phyloP scores from a whole-genome alignment of 2,888 invertebrate genomes.

The Desoria tigrina region DNA sequence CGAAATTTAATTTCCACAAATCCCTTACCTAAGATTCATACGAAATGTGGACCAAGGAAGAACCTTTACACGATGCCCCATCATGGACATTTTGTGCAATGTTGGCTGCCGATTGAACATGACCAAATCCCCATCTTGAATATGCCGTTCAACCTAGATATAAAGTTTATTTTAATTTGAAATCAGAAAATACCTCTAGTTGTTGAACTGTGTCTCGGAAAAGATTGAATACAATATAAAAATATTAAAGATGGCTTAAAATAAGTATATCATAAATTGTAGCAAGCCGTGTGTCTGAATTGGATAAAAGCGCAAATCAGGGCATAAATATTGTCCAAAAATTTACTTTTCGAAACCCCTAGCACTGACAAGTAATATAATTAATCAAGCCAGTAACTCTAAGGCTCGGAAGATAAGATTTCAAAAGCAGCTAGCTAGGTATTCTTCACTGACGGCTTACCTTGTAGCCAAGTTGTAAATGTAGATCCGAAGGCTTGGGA shows the following conservation, averaged over 20 bases:
- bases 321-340: too few species aligned
- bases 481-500: slow-evolving; percentile 94
- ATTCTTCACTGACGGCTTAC: slow-evolving; percentile 54
- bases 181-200: slow-evolving; percentile 5
- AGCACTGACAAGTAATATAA: too few species aligned
- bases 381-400: too few species aligned
- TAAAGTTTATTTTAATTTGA: too few species aligned
- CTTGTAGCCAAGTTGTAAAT: slow-evolving; percentile 91
- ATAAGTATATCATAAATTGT: too few species aligned
- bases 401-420: too few species aligned
- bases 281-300: too few species aligned
- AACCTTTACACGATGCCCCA: slow-evolving; percentile 97
- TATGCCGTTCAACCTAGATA: slow-evolving; percentile 93
- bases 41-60: slow-evolving; percentile 99
- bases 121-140: slow-evolving; percentile 95
- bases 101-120: slow-evolving; percentile 99
- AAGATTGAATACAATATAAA: too few species aligned
- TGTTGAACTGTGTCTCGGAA: not conserved
- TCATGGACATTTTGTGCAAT: slow-evolving; percentile 99
- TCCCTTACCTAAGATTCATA: slow-evolving; percentile 78
- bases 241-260: too few species aligned
- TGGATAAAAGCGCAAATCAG: too few species aligned
- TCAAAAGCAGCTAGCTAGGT: slow-evolving; percentile 47
- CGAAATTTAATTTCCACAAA: not conserved
- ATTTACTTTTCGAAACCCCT: too few species aligned